phyloP scores from a whole-genome alignment of 2,113 vertebrate genomes.

The Percopsis transmontana region DNA sequence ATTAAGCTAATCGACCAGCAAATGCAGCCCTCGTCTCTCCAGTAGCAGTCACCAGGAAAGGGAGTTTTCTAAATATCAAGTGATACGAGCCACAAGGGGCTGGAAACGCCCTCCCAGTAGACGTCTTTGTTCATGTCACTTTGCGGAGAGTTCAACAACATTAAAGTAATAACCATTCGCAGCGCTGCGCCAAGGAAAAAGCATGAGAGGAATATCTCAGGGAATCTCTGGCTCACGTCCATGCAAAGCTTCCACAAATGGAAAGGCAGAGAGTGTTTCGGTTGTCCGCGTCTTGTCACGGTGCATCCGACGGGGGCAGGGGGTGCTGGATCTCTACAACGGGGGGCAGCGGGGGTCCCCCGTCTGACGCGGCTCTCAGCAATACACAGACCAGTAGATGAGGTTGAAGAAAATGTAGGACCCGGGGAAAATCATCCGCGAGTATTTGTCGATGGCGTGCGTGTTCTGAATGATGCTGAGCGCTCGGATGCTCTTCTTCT shows the following conservation, averaged over 20 bases:
- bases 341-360: too few species aligned
- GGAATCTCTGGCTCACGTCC: background rate
- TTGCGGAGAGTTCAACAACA: background rate
- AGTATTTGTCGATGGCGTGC: slow-evolving; percentile 94
- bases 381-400: slow-evolving; percentile 96
- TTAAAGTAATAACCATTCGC: slow-evolving; percentile 43
- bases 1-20: too few species aligned
- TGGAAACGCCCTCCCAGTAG: slow-evolving; percentile 11
- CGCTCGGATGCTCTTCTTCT: slow-evolving; percentile 85
- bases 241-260: background rate
- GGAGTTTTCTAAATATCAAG: too few species aligned
- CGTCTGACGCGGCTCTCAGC: slow-evolving; percentile 72
- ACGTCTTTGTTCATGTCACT: background rate
- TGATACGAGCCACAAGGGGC: too few species aligned
- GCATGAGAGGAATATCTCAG: background rate
- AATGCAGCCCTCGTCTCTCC: too few species aligned
- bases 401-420: slow-evolving; percentile 97
- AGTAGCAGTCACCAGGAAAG: too few species aligned
- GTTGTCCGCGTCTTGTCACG: background rate
- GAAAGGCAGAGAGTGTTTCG: background rate
- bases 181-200: slow-evolving; percentile 26
- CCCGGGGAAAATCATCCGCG: slow-evolving; percentile 92
- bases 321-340: too few species aligned
- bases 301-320: too few species aligned
- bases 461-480: slow-evolving; percentile 90